These are phyloP conservation scores for Hippopotamus amphibius DNA, from an alignment of 2,113 vertebrate species.

Conservation along the genomic window DNA sequence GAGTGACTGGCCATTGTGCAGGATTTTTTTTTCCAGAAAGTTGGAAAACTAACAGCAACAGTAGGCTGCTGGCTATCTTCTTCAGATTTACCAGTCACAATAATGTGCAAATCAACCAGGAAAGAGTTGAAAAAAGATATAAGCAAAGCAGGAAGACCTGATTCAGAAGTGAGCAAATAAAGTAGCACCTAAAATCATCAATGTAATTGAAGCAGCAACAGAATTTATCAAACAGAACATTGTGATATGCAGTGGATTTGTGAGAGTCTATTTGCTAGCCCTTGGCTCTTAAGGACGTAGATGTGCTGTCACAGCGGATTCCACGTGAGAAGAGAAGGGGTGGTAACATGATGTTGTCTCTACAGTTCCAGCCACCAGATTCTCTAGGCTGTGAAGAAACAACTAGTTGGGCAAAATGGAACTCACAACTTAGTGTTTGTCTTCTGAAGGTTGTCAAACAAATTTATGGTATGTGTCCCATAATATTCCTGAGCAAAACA, in stretches of 20 bases:
- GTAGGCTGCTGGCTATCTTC: constrained; percentile 89
- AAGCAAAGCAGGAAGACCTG: constrained; percentile 94
- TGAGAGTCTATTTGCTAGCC: constrained; percentile 93
- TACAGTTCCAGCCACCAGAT: constrained; percentile 47
- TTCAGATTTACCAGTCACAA: constrained; percentile 94
- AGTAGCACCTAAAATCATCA: background rate
- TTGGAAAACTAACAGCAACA: constrained; percentile 93
- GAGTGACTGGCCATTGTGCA: constrained; percentile 85
- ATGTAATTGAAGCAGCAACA: constrained; percentile 81
- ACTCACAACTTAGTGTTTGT: constrained; percentile 83
- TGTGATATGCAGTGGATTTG: constrained; percentile 93
- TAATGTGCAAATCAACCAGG: constrained; percentile 95
- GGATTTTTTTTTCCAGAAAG: constrained; percentile 94
- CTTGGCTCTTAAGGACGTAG: constrained; percentile 89
- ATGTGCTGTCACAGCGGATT: background rate
- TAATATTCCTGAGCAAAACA: constrained; percentile 80
- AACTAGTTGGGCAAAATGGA: constrained; percentile 72
- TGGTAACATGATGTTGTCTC: background rate
- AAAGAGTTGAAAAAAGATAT: constrained; percentile 95
- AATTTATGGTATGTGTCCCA: constrained; percentile 77
- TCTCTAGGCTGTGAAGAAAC: constrained; percentile 54
- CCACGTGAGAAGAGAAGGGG: background rate
- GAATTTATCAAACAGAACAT: constrained; percentile 95
- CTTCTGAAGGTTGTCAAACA: constrained; percentile 80
- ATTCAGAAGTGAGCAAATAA: constrained; percentile 83